Evolutionary conservation across 2,113 vertebrate species (phyloP), one percentile per base, ranked within the genome.

Genomic region (Hassar affinis): DNA sequence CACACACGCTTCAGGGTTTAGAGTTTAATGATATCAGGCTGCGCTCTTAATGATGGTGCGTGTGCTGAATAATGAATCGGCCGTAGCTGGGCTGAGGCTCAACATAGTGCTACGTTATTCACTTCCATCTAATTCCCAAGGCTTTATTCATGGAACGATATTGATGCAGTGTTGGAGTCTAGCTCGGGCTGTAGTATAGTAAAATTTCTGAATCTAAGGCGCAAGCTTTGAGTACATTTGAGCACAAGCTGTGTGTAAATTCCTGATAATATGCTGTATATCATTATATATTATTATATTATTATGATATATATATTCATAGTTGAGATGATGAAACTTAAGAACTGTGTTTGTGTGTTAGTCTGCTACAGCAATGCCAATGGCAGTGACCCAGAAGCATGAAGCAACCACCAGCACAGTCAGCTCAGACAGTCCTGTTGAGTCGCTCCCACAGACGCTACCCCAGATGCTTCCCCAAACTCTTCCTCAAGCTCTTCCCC

Each of bases 371-470:
- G 78, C 87, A 22, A 66, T 81, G 20, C 84, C 86, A 2, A 84
- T 84, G 56, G 81, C 87, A 14, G 71, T 33, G n/a, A 51, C 47
- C 51, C 87, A 88, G 82, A 93, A 95, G 89, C 96, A 95, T 86
- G 97, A 98, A 77, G 89, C 90, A 84, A 87, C 90, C 1, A 93
- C 90, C 88, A 96, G 95, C 90, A 89, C 90, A 0, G 91, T 90
- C 88, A 96, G 95, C 89, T 89, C 93, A 57, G 97, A 99, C 91
- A 88, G 93, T 84, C 90, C 90, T 54, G 81, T 90, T 0, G 96
- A 98, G 51, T 64, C 92, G 35, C 11, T 94, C 20, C 95, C 91
- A 0, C 94, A 27, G 64, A 12, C 93, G 30, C 94, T 90, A 42
- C 72, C 72, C 92, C 94, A n/a, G 66, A 7, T 90, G 45, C 10